Evolutionary conservation across 2,888 invertebrate genomes (phyloP), one percentile per base, ranked within the genome.

Genomic region (Drosophila stalkeri): DNA sequence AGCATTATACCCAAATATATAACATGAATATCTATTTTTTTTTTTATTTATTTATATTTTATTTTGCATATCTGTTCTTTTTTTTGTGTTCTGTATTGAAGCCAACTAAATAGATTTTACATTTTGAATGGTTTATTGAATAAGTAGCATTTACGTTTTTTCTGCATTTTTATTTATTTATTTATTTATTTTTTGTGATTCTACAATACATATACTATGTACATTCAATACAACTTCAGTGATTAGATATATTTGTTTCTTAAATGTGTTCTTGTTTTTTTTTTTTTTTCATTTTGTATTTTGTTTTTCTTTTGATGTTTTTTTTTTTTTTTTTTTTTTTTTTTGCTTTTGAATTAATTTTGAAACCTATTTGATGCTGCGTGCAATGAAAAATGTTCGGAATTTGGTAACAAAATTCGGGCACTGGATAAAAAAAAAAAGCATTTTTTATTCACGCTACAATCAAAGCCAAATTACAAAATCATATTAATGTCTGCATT

Each of bases 321-420:
- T 44, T 1, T 20, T 35, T 51, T 33, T 16, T 18, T 33, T 51
- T 33, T 51, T 33, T 8, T 33, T 33, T 51, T 18, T 55, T 59
- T 41, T 5, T 51, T 63, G 12, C 44, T 39, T 68, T 75, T 41
- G 44, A 67, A 52, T 51, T 61, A 73, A 73, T 73, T 73, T 73
- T 73, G 73, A 73, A 73, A 73, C 73, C 73, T 73, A 73, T 62
- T 61, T 73, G 61, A 57, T 47, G 54, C 31, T 68, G 61, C 56
- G 69, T 60, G 68, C 75, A 60, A 27, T 49, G 23, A 51, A 35
- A 51, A 20, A 37, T 16, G 20, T 12, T 43, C 39, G 37, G 33
- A 33, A 14, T 23, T 11, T n/a, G 8, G 39, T 3, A 27, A 54
- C n/a, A 1, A 14, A 52, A 14, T 5, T 16, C 16, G 33, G 20